These are phyloP conservation scores for Dromius quadrimaculatus DNA, from an alignment of 2,888 invertebrate genomes.

Conservation along the genomic window DNA sequence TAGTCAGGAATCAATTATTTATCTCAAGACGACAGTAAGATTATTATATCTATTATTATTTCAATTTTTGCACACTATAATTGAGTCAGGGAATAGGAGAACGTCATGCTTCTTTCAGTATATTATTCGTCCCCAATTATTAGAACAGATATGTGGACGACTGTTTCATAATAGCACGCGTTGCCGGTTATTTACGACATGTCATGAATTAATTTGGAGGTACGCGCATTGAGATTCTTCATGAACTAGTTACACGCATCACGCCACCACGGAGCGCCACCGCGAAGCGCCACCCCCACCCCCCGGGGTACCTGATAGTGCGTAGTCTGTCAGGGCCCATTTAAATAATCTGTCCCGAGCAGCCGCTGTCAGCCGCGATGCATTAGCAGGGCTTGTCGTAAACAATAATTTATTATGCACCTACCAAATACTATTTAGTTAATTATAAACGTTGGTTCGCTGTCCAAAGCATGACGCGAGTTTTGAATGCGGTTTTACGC, in stretches of 20 bases:
- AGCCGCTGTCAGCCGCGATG: conserved; percentile 60
- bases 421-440: conserved; percentile 57
- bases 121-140: no score
- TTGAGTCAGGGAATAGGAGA: no score
- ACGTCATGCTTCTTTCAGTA: no score
- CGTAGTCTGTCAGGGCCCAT: conserved; percentile 58
- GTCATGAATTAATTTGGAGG: not conserved
- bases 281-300: conserved; percentile 54
- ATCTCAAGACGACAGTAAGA: no score
- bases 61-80: no score
- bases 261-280: conserved; percentile 8
- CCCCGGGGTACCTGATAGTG: conserved; percentile 53
- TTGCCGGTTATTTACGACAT: not conserved
- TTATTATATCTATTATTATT: no score
- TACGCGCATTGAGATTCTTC: not conserved
- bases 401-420: conserved; percentile 64
- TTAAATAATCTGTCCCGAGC: conserved; percentile 63
- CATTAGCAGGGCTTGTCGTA: conserved; percentile 60
- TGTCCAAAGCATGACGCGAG: conserved; percentile 38
- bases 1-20: no score
- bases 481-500: conserved; percentile 43
- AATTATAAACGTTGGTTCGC: conserved; percentile 47
- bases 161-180: conserved; percentile 1
- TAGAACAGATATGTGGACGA: no score
- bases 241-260: not conserved